Evolutionary conservation across 92 coral and sea anemone genomes (phyloP), one percentile per base, ranked within the genome.

Genomic region (Chrysogorgia sp.): DNA sequence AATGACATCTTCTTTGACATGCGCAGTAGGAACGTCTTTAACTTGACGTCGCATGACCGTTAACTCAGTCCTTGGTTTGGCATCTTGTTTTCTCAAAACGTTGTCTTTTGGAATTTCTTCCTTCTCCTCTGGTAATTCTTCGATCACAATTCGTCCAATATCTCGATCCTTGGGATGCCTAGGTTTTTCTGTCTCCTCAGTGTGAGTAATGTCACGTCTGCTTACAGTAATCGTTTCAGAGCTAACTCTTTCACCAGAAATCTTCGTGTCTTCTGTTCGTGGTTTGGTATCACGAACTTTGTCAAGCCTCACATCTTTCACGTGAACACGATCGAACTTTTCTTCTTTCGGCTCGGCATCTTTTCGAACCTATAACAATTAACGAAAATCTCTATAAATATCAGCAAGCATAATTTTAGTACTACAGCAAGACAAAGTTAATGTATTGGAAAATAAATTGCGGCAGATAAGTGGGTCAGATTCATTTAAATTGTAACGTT

Each of bases 81-180:
- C 12, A 12, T 4, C 43, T 37, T 37, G 6, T 37, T 37, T 37
- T 12, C 43, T 5, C 12, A 37, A n/a, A 10, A 20, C 58, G 22
- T 28, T 45, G 9, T 34, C 61, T 52, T 52, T 71, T 49, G 60
- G 41, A 30, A 52, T 31, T 52, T 19, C 68, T 26, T 61, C 68
- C 40, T 52, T 71, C 30, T 52, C 32, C 77, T 48, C 61, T 29
- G 77, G 77, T 24, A 71, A 4, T 49, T 71, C 77, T 31, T 71
- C 62, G 22, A 71, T 71, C 28, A 71, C 7, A 48, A 71, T 48
- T 22, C 62, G 62, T 71, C 77, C 77, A 52, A 71, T 34, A 15
- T 71, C 48, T 1, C 28, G 30, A 15, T 71, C 45, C 21, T 71
- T 71, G 14, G 40, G 31, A 20, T 52, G 49, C 17, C 30, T 71